phyloP scores from a whole-genome alignment of 2,888 invertebrate species.

The Chydorus sphaericus region DNA sequence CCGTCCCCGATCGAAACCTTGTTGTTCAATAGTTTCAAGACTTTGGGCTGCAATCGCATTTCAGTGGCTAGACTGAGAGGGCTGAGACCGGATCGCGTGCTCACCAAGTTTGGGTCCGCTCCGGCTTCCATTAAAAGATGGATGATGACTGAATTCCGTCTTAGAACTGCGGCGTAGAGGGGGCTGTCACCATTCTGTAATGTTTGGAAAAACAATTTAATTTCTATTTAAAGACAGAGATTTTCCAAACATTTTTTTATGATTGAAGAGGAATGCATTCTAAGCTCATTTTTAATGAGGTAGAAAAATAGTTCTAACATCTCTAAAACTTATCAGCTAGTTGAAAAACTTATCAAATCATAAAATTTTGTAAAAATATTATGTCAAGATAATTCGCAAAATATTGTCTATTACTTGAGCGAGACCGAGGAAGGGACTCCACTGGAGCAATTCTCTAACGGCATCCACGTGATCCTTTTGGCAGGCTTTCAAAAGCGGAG shows the following conservation, averaged over 20 bases:
- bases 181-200: slow-evolving; percentile 80
- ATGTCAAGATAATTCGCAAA: neutral
- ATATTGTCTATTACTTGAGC: neutral
- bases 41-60: too few relatives aligned
- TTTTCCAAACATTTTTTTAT: neutral
- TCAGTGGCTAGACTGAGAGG: neutral
- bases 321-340: too few relatives aligned
- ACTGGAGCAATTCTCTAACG: slow-evolving; percentile 64
- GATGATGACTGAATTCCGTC: slow-evolving; percentile 66
- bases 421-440: slow-evolving; percentile 41
- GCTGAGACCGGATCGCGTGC: neutral
- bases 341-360: too few relatives aligned
- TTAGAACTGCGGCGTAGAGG: slow-evolving; percentile 78
- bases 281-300: too few relatives aligned
- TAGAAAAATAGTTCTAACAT: too few relatives aligned
- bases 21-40: too few relatives aligned
- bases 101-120: slow-evolving; percentile 37
- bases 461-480: slow-evolving; percentile 87
- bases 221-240: neutral
- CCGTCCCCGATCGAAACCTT: too few relatives aligned
- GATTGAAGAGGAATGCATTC: neutral
- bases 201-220: too few relatives aligned
- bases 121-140: slow-evolving; percentile 56
- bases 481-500: slow-evolving; percentile 83
- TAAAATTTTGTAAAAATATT: too few relatives aligned